Base-by-base conservation (phyloP, 2,797 vertebrate genomes). In the Phalanger gymnotis region DNA sequence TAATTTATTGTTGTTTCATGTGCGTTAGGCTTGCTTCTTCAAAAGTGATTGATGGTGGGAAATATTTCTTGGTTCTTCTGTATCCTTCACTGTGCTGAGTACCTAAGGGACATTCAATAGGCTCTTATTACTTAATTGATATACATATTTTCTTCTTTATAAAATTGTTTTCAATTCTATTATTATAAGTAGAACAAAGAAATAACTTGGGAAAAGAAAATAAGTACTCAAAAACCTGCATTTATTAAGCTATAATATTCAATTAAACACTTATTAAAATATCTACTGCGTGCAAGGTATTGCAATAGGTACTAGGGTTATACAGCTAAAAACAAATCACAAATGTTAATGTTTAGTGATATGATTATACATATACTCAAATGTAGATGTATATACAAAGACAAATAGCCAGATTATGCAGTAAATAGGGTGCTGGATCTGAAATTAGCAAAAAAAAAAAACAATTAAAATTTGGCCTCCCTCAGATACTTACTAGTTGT, bases 101-200 rank as follows among this genome's bases (percentile, higher is more conserved):
- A 27, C 6, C 22, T 31, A 91, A 90, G 40, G 73, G 25, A 61
- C 94, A 1, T 1, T 53, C 4, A 89, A 52, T 90, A 73, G 61
- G 4, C 47, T 2, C 73, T 54, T 92, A 90, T 53, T 40, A 61
- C 89, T 66, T 55, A 10, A 10, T 58, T 93, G 27, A 5, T 9
- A 94, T 13, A 91, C 0, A 56, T 25, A 0, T 0, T 81, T 22
- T 66, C 92, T 54, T 56, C 53, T 95, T 47, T 0, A 2, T 90
- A 10, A 96, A 90, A 54, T 90, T 40, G 57, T 51, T 66, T 92
- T 95, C 57, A 10, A 25, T 25, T 90, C 51, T 56, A 27, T 3
- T 94, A 53, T 92, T 95, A 57, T n/a, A 12, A 5, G 87, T n/a
- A 92, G 52, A 27, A 92, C 94, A 90, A 31, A 81, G 25, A 90